Base-by-base conservation (phyloP, 2,888 invertebrate genomes). In the Nineta flava region DNA sequence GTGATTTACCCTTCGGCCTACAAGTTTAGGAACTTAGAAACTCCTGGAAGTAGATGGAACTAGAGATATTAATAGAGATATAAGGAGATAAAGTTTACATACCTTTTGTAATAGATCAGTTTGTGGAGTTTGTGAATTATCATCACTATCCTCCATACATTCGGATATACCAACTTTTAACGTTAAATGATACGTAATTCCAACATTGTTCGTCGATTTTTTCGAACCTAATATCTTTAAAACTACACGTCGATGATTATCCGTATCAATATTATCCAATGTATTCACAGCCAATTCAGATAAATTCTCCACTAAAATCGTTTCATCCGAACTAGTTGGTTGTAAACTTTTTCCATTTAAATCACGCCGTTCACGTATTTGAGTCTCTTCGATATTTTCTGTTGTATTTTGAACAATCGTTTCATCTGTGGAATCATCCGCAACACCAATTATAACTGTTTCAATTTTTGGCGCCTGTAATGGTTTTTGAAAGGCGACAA, bases 231-330 rank as follows among this genome's bases (percentile, higher is more conserved):
- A 50, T 47, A 75, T 62, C 47, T 71, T 66, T 35, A 72, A 57
- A 10, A 74, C 62, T 1, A 71, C 59, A 48, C 72, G 61, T 54
- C 68, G 73, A 7, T 64, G 60, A 52, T 70, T 62, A 56, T 74
- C 73, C 9, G 63, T 62, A 56, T 74, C 74, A 47, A 67, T 62
- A n/a, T 67, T 62, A 55, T 75, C 74, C 31, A 76, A 57, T 9
- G 66, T 66, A 5, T 64, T 57, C 2, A 71, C 63, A 2, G 71
- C 74, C 51, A 68, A 66, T 51, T 69, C 63, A 1, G 74, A 72
- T 48, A 75, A 59, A 55, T 65, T 61, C 38, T 60, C 54, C 4
- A 68, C 55, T 6, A 56, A 51, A 10, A 49, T 44, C 49, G 48
- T 19, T 47, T 49, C 49, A 45, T 49, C 49, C 3, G 42, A 17